These are phyloP conservation scores for Charadrius vociferus DNA, from an alignment of 2,113 vertebrate genomes.

Conservation along the genomic window DNA sequence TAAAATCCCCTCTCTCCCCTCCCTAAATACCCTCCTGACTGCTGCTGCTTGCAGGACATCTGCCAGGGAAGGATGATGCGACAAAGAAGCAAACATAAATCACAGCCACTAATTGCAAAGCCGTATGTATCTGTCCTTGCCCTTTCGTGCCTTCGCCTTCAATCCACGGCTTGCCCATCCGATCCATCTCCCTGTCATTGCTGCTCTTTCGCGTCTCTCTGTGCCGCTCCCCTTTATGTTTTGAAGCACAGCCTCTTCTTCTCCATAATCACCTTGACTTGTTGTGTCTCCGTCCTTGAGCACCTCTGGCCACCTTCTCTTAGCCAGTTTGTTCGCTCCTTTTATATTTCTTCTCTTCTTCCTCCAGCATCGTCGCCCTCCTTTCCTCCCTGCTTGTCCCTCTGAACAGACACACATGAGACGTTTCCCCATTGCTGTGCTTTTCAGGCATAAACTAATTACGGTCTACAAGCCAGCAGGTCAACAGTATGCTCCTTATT, in stretches of 20 bases:
- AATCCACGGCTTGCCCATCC: neutral
- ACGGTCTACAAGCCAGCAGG: neutral
- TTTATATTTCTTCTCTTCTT: neutral
- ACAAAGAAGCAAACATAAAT: constrained; percentile 41
- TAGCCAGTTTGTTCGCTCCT: neutral
- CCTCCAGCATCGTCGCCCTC: neutral
- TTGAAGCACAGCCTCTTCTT: neutral
- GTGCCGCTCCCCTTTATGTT: neutral
- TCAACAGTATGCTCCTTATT: neutral
- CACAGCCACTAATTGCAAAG: constrained; percentile 22
- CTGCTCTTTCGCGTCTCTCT: neutral
- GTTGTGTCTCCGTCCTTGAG: neutral
- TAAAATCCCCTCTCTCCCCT: neutral
- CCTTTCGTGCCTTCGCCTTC: neutral
- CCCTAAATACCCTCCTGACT: neutral
- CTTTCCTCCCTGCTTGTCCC: neutral
- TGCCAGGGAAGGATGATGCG: neutral
- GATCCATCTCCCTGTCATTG: neutral
- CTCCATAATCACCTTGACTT: neutral
- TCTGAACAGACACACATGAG: neutral
- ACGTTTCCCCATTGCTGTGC: neutral
- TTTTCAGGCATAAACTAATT: neutral
- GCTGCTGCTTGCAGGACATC: neutral
- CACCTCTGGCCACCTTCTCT: neutral
- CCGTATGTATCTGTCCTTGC: neutral